A percentile compares a stretch with the other conserved stretches of the same genome.
Conservation (phyloP, 2,888 invertebrate genomes). For the Miltochrista miniata region DNA sequence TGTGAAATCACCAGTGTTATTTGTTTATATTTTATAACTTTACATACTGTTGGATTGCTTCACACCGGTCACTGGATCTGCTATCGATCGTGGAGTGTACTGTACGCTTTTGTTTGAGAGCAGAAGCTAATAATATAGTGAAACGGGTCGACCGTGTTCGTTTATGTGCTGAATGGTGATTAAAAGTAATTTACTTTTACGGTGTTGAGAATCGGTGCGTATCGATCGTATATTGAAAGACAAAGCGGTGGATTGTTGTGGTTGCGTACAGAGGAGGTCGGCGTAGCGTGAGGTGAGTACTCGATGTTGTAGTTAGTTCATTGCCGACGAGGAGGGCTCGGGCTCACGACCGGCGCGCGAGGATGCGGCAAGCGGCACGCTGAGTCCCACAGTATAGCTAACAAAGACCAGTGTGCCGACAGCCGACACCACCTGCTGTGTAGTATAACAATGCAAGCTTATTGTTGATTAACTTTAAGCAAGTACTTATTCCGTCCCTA, state of each 20-base stretch:
- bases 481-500: neutral
- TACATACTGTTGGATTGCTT: conserved; percentile 59
- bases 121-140: conserved; percentile 58
- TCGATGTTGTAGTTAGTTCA: conserved; percentile 31
- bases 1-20: conserved; percentile 75
- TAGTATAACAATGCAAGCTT: neutral
- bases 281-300: conserved; percentile 62
- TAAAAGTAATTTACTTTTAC: conserved; percentile 80
- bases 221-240: conserved; percentile 76
- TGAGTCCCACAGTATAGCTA: conserved; percentile 29
- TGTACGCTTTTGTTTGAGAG: conserved; percentile 64
- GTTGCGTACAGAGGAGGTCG: conserved; percentile 50
- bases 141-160: conserved; percentile 71
- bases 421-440: neutral
- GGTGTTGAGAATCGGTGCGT: conserved; percentile 72
- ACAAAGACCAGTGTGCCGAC: conserved; percentile 11
- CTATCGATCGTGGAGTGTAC: conserved; percentile 61
- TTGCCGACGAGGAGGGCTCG: conserved; percentile 26
- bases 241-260: conserved; percentile 74
- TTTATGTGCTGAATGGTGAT: conserved; percentile 80
- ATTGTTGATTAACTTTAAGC: neutral
- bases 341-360: conserved; percentile 27
- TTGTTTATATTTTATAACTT: conserved; percentile 73
- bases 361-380: conserved; percentile 26
- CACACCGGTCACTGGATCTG: conserved; percentile 59